A percentile compares a stretch with the other conserved stretches of the same genome.
phyloP scores from a whole-genome alignment of 64 coral and sea anemone genomes.

The Dendrophyllia cribrosa region DNA sequence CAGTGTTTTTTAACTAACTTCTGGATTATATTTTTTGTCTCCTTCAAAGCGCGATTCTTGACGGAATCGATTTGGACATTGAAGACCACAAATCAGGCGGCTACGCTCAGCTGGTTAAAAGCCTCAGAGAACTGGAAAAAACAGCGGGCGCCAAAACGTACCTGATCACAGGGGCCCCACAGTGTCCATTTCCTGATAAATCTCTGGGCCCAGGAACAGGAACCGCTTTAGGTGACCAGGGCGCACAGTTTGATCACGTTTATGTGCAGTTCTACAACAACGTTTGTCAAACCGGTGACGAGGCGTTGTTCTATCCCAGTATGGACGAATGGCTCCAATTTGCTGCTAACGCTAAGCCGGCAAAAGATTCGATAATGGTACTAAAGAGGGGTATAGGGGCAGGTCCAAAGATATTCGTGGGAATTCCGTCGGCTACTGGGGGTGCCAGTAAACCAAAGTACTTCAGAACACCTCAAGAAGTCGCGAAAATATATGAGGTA shows the following conservation, averaged over 20 bases:
- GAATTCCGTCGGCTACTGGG: neutral
- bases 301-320: neutral
- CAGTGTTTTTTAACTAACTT: neutral
- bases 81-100: neutral
- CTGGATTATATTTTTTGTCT: neutral
- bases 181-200: constrained; percentile 15
- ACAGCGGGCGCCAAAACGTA: neutral
- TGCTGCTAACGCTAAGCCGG: neutral
- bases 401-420: constrained; percentile 20
- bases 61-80: neutral
- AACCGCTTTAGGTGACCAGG: neutral
- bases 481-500: neutral
- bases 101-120: constrained; percentile 14
- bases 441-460: neutral
- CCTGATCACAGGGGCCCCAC: constrained; percentile 14
- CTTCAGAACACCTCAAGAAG: neutral
- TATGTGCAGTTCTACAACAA: constrained; percentile 25
- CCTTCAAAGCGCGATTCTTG: constrained; percentile 11
- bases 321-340: constrained; percentile 6
- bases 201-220: neutral
- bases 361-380: neutral
- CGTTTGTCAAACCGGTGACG: neutral
- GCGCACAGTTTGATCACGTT: neutral
- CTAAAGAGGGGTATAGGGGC: neutral
- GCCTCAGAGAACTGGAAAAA: neutral